Evolutionary conservation across 2,888 invertebrate species (phyloP).

Genomic region (Sinopyrophorus schimmeli): DNA sequence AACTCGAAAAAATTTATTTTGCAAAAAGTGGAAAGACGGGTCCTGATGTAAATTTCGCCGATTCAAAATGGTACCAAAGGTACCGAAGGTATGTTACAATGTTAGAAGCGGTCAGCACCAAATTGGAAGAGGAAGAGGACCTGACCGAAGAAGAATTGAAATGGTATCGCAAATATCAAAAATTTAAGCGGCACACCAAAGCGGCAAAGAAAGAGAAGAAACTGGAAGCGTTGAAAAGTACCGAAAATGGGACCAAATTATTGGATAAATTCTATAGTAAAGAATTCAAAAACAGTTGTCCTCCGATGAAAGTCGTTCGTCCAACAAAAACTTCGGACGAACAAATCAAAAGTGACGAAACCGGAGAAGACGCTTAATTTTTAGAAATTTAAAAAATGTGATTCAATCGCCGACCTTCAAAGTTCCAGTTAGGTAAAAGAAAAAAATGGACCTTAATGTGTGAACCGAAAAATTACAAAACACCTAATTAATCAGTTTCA

Average conservation of each 20-base stretch:
- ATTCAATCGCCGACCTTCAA: neutral
- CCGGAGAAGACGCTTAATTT: too few species aligned
- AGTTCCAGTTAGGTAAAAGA: too few species aligned
- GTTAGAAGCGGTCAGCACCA: neutral
- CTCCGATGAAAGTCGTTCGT: slow-evolving; percentile 25
- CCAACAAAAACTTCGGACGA: too few species aligned
- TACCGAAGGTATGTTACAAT: slow-evolving; percentile 27
- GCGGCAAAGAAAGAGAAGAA: slow-evolving; percentile 22
- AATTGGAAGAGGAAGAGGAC: slow-evolving; percentile 16
- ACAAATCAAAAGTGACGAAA: too few species aligned
- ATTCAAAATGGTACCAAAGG: slow-evolving; percentile 34
- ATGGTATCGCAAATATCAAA: slow-evolving; percentile 29
- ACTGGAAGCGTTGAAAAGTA: slow-evolving; percentile 3
- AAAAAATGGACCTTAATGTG: slow-evolving; percentile 30
- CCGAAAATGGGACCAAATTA: slow-evolving; percentile 12
- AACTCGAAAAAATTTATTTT: slow-evolving; percentile 43
- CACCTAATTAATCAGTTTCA: slow-evolving; percentile 38
- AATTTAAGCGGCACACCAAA: slow-evolving; percentile 17
- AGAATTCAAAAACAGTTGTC: slow-evolving; percentile 27
- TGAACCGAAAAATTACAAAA: slow-evolving; percentile 39
- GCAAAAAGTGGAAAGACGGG: slow-evolving; percentile 39
- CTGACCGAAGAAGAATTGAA: slow-evolving; percentile 29
- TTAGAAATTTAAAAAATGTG: neutral
- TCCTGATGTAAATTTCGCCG: slow-evolving; percentile 31
- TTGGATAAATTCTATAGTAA: slow-evolving; percentile 28